phyloP scores from a whole-genome alignment of 2,888 invertebrate genomes.

The Tetragnatha montana region DNA sequence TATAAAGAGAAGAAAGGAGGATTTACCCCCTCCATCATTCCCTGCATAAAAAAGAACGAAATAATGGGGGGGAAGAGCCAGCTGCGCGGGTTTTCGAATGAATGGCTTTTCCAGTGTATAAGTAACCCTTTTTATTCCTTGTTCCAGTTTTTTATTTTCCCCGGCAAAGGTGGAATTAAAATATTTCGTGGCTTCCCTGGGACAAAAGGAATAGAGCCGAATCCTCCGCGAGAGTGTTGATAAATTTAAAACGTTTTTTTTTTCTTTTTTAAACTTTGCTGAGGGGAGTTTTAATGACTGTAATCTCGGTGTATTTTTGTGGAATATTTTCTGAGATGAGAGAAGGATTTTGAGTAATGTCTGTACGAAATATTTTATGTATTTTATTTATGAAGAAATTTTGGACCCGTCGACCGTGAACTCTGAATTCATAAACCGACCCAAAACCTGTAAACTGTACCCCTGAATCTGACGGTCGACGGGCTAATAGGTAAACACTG shows the following conservation, averaged over 20 bases:
- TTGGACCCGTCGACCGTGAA: too few relatives aligned
- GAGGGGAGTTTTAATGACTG: neutral
- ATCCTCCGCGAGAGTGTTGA: neutral
- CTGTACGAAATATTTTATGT: too few relatives aligned
- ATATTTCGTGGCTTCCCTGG: neutral
- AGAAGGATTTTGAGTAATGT: too few relatives aligned
- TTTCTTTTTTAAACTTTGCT: neutral
- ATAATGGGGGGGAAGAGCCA: neutral
- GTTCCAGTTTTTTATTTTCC: neutral
- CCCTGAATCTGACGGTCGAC: too few relatives aligned
- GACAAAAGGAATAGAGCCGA: neutral
- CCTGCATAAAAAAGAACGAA: constrained; percentile 17
- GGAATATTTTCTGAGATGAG: too few relatives aligned
- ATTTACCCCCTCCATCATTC: constrained; percentile 43
- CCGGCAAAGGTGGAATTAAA: neutral
- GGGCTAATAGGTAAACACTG: too few relatives aligned
- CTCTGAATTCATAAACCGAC: too few relatives aligned
- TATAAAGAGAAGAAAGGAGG: neutral
- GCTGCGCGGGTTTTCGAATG: constrained; percentile 1
- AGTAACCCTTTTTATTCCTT: neutral
- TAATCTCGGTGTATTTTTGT: neutral
- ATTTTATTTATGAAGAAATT: too few relatives aligned
- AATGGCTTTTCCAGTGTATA: neutral
- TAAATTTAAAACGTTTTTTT: neutral
- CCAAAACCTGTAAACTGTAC: too few relatives aligned